Evolutionary conservation across 2,797 vertebrate species (phyloP), one percentile per base, ranked within the genome.

Genomic region (Rhinella marina): DNA sequence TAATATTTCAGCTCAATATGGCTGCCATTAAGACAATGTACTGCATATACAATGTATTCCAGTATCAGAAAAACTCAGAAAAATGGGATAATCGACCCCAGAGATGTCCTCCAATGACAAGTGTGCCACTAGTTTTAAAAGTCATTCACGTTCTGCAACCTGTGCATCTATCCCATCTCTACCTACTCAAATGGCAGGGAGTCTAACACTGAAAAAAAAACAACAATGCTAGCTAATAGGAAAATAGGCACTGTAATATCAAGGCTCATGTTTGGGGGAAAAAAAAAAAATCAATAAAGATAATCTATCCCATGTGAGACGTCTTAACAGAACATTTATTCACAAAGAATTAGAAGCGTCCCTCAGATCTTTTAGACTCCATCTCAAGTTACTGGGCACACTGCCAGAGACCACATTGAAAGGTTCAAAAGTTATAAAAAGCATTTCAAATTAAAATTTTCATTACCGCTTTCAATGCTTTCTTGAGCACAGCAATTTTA

Each of bases 401-500:
- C n/a, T 48, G 82, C 82, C 82, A 73, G 14, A 57, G 10, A 13
- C 66, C 9, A 52, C 25, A 68, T n/a, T 13, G 50, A 72, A 56
- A 17, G 23, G 61, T 68, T 68, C 41, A 52, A 68, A 32, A 72
- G 66, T 72, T 83, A 72, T 29, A 54, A 72, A 72, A 13, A 54
- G 62, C 82, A 83, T 32, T 83, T 50, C 59, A 82, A 52, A 41
- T 50, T 23, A 84, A 84, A 75, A 73, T 16, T 50, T 17, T 82
- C 21, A 48, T 66, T 75, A 73, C 21, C 27, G 23, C 66, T 73
- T 61, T 48, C 70, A 59, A 61, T 73, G 82, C 17, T 84, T 75
- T 84, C 32, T 70, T 84, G 82, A 84, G 82, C 82, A 57, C 29
- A 84, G 82, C 68, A 75, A 84, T 73, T 72, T 41, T 73, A 73